These are phyloP conservation scores for Scolanthus callimorphus DNA, from an alignment of 92 coral and sea anemone species.

Conservation along the genomic window DNA sequence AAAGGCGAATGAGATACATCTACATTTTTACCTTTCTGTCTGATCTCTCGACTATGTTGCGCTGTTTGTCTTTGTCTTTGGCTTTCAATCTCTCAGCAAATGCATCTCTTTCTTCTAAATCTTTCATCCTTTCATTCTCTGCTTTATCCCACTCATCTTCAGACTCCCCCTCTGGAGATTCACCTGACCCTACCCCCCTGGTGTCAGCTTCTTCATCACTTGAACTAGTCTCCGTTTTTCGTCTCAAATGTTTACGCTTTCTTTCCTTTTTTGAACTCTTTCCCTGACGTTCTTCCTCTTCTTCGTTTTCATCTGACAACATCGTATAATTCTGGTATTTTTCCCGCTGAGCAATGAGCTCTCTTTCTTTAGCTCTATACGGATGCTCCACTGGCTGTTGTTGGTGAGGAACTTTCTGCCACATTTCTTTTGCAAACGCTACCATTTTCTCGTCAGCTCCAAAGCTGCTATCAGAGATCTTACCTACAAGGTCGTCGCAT, in stretches of 20 bases:
- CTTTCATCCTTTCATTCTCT: constrained; percentile 69
- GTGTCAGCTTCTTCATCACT: constrained; percentile 75
- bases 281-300: constrained; percentile 46
- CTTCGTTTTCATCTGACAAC: constrained; percentile 87
- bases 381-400: constrained; percentile 64
- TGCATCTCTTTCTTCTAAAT: constrained; percentile 91
- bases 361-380: constrained; percentile 83
- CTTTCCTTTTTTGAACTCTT: constrained; percentile 58
- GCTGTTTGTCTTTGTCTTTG: constrained; percentile 82
- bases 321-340: constrained; percentile 59
- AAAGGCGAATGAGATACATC: no score
- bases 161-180: constrained; percentile 25
- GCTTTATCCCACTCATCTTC: constrained; percentile 94
- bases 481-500: constrained; percentile 58
- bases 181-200: constrained; percentile 3
- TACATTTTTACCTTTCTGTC: constrained; percentile 97
- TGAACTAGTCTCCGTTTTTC: constrained; percentile 54
- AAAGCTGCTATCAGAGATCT: constrained; percentile 77
- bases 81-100: constrained; percentile 84
- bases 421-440: constrained; percentile 71
- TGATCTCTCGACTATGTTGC: constrained; percentile 86
- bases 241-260: constrained; percentile 84
- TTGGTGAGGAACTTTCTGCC: constrained; percentile 85
- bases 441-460: constrained; percentile 59
- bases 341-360: constrained; percentile 69